phyloP scores from a whole-genome alignment of 2,888 invertebrate genomes.

The Loripinus fragilis region DNA sequence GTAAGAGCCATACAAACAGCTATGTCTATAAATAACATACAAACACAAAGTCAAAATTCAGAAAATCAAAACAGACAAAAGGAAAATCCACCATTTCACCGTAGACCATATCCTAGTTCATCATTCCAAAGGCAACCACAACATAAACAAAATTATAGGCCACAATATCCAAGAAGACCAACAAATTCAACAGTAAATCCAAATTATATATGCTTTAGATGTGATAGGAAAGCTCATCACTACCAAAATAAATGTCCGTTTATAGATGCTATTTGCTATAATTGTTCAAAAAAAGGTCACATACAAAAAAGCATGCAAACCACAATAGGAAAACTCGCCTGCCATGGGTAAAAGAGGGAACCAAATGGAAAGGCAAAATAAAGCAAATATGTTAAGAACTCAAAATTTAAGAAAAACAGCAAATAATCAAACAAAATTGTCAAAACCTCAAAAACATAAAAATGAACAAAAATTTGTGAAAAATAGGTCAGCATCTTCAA shows the following conservation, averaged over 20 bases:
- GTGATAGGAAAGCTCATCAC: not conserved
- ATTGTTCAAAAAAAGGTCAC: slow-evolving; percentile 22
- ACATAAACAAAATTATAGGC: not conserved
- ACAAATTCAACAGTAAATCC: not conserved
- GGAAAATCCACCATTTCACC: too few relatives aligned
- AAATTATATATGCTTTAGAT: not conserved
- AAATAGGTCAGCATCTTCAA: not conserved
- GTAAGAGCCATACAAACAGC: not conserved
- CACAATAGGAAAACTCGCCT: slow-evolving; percentile 28
- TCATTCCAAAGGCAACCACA: not conserved
- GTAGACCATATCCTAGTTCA: too few relatives aligned
- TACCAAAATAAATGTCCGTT: not conserved
- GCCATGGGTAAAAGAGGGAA: slow-evolving; percentile 36
- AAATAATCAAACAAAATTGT: not conserved
- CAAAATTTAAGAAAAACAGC: not conserved
- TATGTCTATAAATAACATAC: not conserved
- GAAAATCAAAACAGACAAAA: not conserved
- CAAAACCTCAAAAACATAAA: not conserved
- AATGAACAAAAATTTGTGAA: not conserved
- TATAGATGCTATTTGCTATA: slow-evolving; percentile 1
- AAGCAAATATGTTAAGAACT: not conserved
- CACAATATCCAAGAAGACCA: not conserved
- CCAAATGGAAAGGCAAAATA: slow-evolving; percentile 29
- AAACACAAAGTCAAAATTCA: not conserved
- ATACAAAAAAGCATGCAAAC: not conserved